A percentile compares a stretch with the other conserved stretches of the same genome.
These are phyloP conservation scores for Apamea sordens DNA, from an alignment of 2,888 invertebrate species.

Conservation along the genomic window DNA sequence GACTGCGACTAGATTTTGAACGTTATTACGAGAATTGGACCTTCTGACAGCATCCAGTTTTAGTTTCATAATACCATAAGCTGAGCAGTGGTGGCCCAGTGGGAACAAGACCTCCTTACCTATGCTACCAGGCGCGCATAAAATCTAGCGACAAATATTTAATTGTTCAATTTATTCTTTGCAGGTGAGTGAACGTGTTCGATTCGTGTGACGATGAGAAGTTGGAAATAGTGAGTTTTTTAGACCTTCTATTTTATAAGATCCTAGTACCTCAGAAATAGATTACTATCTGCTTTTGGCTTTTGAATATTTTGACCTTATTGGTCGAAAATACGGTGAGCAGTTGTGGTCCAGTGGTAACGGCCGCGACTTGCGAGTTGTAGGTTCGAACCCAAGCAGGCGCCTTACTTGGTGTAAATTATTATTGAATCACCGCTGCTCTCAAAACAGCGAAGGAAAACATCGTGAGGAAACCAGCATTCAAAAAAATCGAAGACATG, in stretches of 20 bases:
- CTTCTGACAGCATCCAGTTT: neutral
- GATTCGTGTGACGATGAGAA: conserved; percentile 71
- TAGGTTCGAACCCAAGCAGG: neutral
- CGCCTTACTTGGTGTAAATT: too few species aligned
- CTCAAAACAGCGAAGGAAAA: too few species aligned
- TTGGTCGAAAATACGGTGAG: neutral
- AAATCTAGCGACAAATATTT: conserved; percentile 22
- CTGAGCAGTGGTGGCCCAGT: neutral
- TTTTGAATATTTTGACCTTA: neutral
- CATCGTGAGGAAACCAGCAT: too few species aligned
- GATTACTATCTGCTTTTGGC: conserved; percentile 30
- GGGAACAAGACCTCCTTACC: neutral
- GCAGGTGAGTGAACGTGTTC: conserved; percentile 85
- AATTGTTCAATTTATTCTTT: conserved; percentile 69
- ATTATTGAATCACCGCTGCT: too few species aligned
- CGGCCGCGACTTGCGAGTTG: neutral
- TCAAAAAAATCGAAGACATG: too few species aligned
- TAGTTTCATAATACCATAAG: neutral
- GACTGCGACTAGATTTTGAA: too few species aligned
- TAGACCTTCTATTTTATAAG: conserved; percentile 20
- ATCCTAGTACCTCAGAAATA: conserved; percentile 42
- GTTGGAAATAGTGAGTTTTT: conserved; percentile 56
- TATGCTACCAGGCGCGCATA: conserved; percentile 52
- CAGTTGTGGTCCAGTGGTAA: neutral
- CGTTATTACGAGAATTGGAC: too few species aligned